Evolutionary conservation across 1,140 invertebrate species (phyloP), one percentile per base, ranked within the genome.

Genomic region (Tetramorium simillimum): DNA sequence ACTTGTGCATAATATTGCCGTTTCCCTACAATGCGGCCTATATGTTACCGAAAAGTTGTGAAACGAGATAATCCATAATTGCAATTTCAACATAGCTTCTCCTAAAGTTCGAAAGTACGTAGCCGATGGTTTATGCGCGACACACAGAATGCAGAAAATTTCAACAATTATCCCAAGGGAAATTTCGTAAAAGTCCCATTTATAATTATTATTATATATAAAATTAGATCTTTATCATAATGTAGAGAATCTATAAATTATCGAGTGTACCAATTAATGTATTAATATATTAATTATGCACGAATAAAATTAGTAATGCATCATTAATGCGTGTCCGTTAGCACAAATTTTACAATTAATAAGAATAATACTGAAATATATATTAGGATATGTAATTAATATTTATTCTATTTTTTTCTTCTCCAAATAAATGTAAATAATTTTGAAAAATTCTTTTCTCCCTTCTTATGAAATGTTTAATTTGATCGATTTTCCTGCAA

Each of bases 51-150:
- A 37, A 63, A 67, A 85, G 72, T 69, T 77, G 14, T 43, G 33
- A 75, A 51, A 24, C 56, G 40, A 89, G 75, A 85, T 87, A 72
- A 67, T 51, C 46, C 46, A 75, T 89, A 89, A 89, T 89, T 77
- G 72, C 62, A 80, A 62, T 73, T 85, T 67, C 18, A 60, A 7
- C 49, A 63, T 33, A 49, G 53, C n/a, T 67, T 14, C 6, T 28
- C 5, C 21, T 28, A 14, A 60, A 67, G 43, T 82, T 88, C 18
- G 12, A 4, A 90, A 88, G 51, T 85, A 43, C 21, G n/a, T 21
- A 28, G n/a, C 40, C 21, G 3, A 65, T 21, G 46, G 33, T 70
- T 65, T 73, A 76, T 58, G n/a, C 62, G 65, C 46, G 14, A 49
- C 14, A 49, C 18, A 37, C 18, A 70, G 28, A 78, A 87, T 58